These are phyloP conservation scores for Glossophaga mutica DNA, from an alignment of 2,797 vertebrate genomes.

Conservation along the genomic window DNA sequence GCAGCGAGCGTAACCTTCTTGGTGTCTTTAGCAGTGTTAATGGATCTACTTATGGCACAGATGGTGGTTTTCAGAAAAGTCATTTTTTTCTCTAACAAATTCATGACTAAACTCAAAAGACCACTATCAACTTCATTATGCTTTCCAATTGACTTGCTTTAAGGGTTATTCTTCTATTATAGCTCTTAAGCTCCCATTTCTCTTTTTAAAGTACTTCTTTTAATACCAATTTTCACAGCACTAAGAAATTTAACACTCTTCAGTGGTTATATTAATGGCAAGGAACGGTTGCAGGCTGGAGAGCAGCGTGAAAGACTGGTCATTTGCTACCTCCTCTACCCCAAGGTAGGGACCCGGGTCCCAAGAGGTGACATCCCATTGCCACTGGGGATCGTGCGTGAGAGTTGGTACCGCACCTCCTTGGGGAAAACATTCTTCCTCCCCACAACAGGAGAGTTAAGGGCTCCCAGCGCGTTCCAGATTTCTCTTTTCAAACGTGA, in stretches of 20 bases:
- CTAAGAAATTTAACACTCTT: conserved; percentile 75
- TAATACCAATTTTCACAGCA: conserved; percentile 76
- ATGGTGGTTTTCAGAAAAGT: conserved; percentile 76
- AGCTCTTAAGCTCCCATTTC: conserved; percentile 75
- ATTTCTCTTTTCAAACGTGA: neutral
- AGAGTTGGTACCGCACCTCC: neutral
- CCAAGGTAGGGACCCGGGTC: neutral
- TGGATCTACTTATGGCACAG: conserved; percentile 74
- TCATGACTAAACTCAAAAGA: conserved; percentile 77
- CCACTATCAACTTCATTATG: conserved; percentile 78
- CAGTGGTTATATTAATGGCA: conserved; percentile 67
- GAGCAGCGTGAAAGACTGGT: neutral
- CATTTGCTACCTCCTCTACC: neutral
- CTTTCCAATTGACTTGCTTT: conserved; percentile 79
- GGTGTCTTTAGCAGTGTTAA: conserved; percentile 71
- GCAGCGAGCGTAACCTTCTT: conserved; percentile 62
- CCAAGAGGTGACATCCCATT: neutral
- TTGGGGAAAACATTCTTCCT: neutral
- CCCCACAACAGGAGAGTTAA: neutral
- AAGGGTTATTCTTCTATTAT: conserved; percentile 79
- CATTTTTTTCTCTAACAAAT: conserved; percentile 78
- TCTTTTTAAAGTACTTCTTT: conserved; percentile 76
- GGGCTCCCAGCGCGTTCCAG: neutral
- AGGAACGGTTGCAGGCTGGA: conserved; percentile 1
- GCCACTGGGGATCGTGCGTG: neutral